phyloP scores from a whole-genome alignment of 2,888 invertebrate species.

The Lissocephala sabroskyi region DNA sequence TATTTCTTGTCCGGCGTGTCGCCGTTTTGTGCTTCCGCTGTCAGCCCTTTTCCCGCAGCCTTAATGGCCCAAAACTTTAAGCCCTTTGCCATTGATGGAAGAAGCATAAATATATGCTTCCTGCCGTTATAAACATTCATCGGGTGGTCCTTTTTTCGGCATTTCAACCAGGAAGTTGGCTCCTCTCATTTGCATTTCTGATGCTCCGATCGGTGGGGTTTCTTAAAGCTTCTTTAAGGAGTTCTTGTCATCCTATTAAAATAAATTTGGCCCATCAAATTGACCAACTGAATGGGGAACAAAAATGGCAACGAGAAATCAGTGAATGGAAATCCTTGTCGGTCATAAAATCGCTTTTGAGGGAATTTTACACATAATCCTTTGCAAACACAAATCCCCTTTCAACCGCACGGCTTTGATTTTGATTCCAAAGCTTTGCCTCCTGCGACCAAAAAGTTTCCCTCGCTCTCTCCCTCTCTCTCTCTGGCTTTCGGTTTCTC shows the following conservation, averaged over 20 bases:
- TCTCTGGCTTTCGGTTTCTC: too few relatives aligned
- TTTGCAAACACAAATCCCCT: slow-evolving; percentile 33
- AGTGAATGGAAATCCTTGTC: slow-evolving; percentile 23
- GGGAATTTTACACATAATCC: slow-evolving; percentile 23
- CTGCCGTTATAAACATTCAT: too few relatives aligned
- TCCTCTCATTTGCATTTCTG: too few relatives aligned
- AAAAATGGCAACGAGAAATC: slow-evolving; percentile 2
- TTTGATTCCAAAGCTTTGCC: slow-evolving; percentile 4
- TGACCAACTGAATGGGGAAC: not conserved
- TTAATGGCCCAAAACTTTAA: slow-evolving; percentile 27
- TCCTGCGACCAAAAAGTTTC: too few relatives aligned
- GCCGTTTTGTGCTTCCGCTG: slow-evolving; percentile 51
- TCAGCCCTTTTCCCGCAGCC: slow-evolving; percentile 24
- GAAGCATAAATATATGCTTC: too few relatives aligned
- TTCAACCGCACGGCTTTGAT: slow-evolving; percentile 33
- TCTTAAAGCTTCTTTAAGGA: too few relatives aligned
- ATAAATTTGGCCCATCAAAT: not conserved
- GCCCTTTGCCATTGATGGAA: slow-evolving; percentile 40
- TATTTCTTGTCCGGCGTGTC: slow-evolving; percentile 66
- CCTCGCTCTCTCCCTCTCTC: too few relatives aligned
- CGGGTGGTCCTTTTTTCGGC: too few relatives aligned
- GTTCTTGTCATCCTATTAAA: slow-evolving; percentile 1
- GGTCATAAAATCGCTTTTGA: slow-evolving; percentile 34
- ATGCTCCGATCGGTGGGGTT: too few relatives aligned
- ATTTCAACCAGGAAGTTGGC: too few relatives aligned